Conservation (phyloP, 2,113 vertebrate genomes). For the Varanus salvator region DNA sequence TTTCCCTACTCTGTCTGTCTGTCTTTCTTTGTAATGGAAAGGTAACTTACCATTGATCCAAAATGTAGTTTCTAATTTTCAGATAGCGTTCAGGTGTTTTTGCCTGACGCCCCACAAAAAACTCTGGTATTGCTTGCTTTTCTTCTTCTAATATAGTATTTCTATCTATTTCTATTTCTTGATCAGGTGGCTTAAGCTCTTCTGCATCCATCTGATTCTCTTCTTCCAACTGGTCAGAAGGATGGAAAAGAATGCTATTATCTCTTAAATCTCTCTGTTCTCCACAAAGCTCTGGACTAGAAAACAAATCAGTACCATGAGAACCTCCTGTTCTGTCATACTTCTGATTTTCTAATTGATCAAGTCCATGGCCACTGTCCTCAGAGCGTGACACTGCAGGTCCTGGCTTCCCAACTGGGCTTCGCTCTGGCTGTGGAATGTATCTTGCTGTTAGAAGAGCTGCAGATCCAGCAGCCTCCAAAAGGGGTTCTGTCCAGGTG, state of each 20-base stretch:
- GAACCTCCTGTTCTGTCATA: constrained; percentile 22
- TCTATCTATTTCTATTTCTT: constrained; percentile 88
- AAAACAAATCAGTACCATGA: not conserved
- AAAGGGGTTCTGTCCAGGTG: constrained; percentile 18
- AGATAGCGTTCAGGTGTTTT: constrained; percentile 98
- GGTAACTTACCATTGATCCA: constrained; percentile 92
- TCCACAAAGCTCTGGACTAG: constrained; percentile 47
- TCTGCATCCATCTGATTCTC: constrained; percentile 83
- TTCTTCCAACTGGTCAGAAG: constrained; percentile 69
- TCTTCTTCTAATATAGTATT: constrained; percentile 89
- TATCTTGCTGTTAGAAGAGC: constrained; percentile 41
- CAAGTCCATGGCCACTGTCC: constrained; percentile 43
- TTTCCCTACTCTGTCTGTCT: not conserved
- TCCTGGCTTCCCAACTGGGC: constrained; percentile 35
- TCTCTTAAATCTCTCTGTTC: constrained; percentile 55
- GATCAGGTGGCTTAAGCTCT: constrained; percentile 89
- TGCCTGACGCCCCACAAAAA: constrained; percentile 95
- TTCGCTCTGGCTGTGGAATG: constrained; percentile 42
- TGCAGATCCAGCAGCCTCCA: constrained; percentile 36
- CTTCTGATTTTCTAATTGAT: constrained; percentile 48
- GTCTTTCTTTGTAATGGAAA: not conserved
- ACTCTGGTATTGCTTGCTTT: constrained; percentile 96
- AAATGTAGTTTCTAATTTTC: constrained; percentile 97
- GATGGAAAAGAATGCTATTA: constrained; percentile 58
- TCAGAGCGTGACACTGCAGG: constrained; percentile 47